Evolutionary conservation across 2,797 vertebrate species (phyloP).

Genomic region (Anguilla obscura): DNA sequence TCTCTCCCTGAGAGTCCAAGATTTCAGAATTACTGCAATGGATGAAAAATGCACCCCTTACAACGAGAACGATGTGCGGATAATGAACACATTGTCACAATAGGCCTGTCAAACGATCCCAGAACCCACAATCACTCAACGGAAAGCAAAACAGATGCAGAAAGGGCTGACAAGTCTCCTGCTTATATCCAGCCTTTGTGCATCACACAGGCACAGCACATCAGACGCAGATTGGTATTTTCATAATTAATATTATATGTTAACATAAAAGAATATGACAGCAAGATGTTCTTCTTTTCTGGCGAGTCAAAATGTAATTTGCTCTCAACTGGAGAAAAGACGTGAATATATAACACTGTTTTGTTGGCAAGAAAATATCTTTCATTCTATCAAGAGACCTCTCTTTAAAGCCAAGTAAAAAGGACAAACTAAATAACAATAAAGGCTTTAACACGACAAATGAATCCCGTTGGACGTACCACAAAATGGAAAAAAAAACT

Average conservation of each 20-base stretch:
- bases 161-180: background rate
- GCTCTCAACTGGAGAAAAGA: background rate
- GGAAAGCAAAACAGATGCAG: background rate
- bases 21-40: conserved; percentile 13
- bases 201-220: background rate
- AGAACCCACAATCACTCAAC: background rate
- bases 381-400: background rate
- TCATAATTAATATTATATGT: background rate
- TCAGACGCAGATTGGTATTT: background rate
- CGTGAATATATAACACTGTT: background rate
- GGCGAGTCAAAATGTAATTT: background rate
- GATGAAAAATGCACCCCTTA: background rate
- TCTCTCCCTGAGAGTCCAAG: background rate
- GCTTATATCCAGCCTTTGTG: background rate
- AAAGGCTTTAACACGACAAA: background rate
- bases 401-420: background rate
- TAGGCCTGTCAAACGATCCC: background rate
- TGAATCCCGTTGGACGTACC: background rate
- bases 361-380: background rate
- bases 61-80: background rate
- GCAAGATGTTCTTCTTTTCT: background rate
- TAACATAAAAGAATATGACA: background rate
- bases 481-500: background rate
- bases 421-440: background rate
- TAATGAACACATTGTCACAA: conserved; percentile 14